Evolutionary conservation across 2,113 vertebrate species (phyloP), one percentile per base, ranked within the genome.

Genomic region (Rhinoderma darwinii): DNA sequence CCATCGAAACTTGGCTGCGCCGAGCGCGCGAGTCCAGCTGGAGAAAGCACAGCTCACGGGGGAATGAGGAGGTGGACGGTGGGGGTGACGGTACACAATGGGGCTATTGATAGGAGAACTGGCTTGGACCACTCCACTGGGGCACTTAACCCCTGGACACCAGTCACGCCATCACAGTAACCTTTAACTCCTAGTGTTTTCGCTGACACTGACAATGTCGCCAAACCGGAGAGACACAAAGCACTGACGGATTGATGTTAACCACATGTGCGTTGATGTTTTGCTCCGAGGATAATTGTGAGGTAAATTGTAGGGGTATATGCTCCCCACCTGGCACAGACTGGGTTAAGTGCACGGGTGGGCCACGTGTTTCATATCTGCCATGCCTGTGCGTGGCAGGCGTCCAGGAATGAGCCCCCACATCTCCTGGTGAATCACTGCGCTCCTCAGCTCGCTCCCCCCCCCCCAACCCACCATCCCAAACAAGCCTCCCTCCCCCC

Each of bases 311-410:
- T 1, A n/a, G 54, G 77, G 78, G 77, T n/a, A 37, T 39, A 41
- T 17, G 35, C 14, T 9, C 82, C 68, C 70, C 82, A 76, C 35
- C 70, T 84, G 78, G 84, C 63, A 59, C 15, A 54, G 47, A 72
- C 18, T 72, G 77, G 76, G 84, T 86, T 86, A 86, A 86, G 63
- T 68, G 70, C 47, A 86, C 50, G 84, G 84, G 84, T 86, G 84
- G 84, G 84, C 84, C 84, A 86, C 84, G 84, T 86, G 84, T 86
- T 86, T 70, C 63, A 43, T 73, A 81, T 86, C 76, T 86, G 84
- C 76, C 56, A 79, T 86, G 84, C 51, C 76, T 86, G 76, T 80
- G 84, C 44, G 76, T 86, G 84, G 84, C 84, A 86, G 84, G 47
- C 61, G 44, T 72, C 84, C 84, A 86, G 77, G 73, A 50, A 78